These are phyloP conservation scores for Ectobius pallidus DNA, from an alignment of 2,888 invertebrate species.

Conservation along the genomic window DNA sequence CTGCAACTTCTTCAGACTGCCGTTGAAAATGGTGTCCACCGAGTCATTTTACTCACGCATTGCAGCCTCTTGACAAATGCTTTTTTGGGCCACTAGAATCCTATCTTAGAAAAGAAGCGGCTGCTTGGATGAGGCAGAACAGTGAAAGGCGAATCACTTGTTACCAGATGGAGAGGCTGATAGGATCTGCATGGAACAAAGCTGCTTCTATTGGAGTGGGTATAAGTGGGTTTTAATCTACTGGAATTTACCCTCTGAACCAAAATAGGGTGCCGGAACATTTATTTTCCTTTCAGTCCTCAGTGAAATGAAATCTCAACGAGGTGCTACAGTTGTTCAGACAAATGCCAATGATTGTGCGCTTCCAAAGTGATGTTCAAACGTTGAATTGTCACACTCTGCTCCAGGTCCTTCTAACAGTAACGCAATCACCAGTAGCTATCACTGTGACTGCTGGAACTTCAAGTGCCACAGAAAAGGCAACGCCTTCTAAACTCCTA, in stretches of 20 bases:
- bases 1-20: neutral
- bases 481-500: neutral
- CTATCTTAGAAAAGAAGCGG: neutral
- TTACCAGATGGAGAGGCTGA: neutral
- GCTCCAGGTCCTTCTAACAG: neutral
- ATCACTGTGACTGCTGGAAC: neutral
- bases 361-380: neutral
- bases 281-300: neutral
- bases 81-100: neutral
- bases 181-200: neutral
- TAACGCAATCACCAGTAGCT: neutral
- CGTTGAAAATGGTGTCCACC: neutral
- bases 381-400: neutral
- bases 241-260: neutral
- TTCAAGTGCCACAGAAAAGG: neutral
- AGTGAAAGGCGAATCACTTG: neutral
- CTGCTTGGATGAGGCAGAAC: too few species aligned
- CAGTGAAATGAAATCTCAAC: too few species aligned
- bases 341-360: neutral
- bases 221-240: neutral
- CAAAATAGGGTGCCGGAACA: neutral
- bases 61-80: neutral
- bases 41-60: neutral
- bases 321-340: neutral
- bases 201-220: neutral